phyloP scores from a whole-genome alignment of 2,797 vertebrate species.

The Oreortyx pictus region DNA sequence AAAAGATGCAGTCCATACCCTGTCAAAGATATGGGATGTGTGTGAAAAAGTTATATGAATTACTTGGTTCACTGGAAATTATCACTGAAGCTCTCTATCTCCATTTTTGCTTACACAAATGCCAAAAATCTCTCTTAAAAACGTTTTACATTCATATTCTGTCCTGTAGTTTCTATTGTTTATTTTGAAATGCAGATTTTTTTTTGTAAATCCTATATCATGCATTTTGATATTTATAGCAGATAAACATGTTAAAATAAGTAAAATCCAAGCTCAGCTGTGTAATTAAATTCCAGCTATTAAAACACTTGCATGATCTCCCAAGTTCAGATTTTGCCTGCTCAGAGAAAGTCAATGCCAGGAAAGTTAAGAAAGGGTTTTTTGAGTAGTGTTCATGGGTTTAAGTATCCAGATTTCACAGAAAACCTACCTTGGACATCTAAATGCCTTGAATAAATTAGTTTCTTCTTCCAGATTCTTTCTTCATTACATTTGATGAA shows the following conservation, averaged over 20 bases:
- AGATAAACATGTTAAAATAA: neutral
- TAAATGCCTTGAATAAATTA: neutral
- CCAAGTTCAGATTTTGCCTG: neutral
- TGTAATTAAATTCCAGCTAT: neutral
- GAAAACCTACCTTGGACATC: neutral
- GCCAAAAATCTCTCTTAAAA: neutral
- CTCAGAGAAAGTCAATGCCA: neutral
- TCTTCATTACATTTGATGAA: neutral
- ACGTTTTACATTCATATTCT: neutral
- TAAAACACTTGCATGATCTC: neutral
- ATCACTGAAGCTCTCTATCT: neutral
- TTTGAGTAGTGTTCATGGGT: neutral
- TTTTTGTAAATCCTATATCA: neutral
- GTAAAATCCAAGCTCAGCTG: neutral
- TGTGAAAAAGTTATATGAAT: slow-evolving; percentile 1
- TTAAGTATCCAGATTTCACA: neutral
- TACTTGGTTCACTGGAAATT: neutral
- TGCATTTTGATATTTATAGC: neutral
- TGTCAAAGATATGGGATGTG: slow-evolving; percentile 24
- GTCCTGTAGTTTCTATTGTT: neutral
- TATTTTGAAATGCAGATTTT: neutral
- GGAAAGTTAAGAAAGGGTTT: neutral
- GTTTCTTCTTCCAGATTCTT: neutral
- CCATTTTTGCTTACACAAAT: neutral
- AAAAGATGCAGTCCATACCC: neutral